Evolutionary conservation across 2,888 invertebrate species (phyloP).

Genomic region (Chloromyia formosa): DNA sequence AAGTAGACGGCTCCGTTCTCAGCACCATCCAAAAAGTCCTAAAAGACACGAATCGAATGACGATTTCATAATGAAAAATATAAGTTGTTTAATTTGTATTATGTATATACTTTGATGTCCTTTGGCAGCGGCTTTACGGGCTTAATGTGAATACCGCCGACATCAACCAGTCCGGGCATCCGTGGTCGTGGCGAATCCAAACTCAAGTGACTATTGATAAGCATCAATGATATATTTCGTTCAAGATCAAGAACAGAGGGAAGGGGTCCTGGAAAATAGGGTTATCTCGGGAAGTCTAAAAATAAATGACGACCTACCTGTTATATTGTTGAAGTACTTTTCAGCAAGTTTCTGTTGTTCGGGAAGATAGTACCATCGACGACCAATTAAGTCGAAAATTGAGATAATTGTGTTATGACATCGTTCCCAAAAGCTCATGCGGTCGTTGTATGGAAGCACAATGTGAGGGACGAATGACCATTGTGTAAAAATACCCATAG

Average conservation of each 20-base stretch:
- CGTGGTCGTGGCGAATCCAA: conserved; percentile 65
- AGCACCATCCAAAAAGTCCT: conserved; percentile 62
- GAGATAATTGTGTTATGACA: conserved; percentile 61
- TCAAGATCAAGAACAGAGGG: conserved; percentile 65
- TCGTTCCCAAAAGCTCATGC: conserved; percentile 62
- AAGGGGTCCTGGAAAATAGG: conserved; percentile 54
- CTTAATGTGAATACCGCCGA: conserved; percentile 62
- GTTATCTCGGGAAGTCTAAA: not conserved
- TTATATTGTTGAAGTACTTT: conserved; percentile 56
- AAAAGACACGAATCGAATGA: conserved; percentile 42
- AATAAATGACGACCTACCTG: conserved; percentile 52
- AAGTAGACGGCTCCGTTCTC: conserved; percentile 65
- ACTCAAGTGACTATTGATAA: conserved; percentile 67
- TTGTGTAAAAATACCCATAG: conserved; percentile 62
- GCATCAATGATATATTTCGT: conserved; percentile 64
- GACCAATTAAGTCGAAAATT: conserved; percentile 57
- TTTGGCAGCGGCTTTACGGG: conserved; percentile 57
- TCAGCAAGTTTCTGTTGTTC: conserved; percentile 61
- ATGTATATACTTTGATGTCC: conserved; percentile 56
- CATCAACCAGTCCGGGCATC: conserved; percentile 60
- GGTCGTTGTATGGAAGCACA: conserved; percentile 59
- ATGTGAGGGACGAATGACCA: conserved; percentile 62
- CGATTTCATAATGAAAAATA: too few species aligned
- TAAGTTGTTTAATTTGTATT: not conserved
- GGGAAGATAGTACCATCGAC: conserved; percentile 60